These are phyloP conservation scores for Lepus europaeus DNA, from an alignment of 2,113 vertebrate species.

Conservation along the genomic window DNA sequence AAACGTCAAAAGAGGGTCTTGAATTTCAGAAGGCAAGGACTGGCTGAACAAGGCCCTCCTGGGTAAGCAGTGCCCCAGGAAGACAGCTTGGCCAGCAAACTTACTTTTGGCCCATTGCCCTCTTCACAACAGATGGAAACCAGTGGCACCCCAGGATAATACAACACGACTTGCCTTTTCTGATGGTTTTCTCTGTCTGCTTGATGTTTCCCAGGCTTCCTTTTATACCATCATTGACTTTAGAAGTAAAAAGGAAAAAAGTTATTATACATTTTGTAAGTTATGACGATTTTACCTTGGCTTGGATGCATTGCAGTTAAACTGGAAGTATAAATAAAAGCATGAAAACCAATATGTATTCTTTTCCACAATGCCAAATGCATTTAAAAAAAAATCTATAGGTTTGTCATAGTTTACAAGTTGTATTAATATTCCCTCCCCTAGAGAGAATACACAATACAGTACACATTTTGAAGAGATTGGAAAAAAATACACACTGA, in stretches of 20 bases:
- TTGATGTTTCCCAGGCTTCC: slow-evolving; percentile 6
- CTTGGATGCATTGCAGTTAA: neutral
- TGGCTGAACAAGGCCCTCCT: neutral
- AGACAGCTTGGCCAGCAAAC: neutral
- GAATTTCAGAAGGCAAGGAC: neutral
- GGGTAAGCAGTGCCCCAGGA: neutral
- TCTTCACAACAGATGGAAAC: neutral
- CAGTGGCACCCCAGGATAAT: slow-evolving; percentile 39
- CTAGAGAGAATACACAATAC: neutral
- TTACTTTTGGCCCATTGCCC: neutral
- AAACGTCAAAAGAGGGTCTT: neutral
- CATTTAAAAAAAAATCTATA: neutral
- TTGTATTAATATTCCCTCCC: neutral
- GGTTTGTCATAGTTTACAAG: neutral
- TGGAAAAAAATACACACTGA: slow-evolving; percentile 13
- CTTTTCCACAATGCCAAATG: slow-evolving; percentile 2
- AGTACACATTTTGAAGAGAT: neutral
- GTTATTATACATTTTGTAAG: neutral
- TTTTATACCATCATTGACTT: slow-evolving; percentile 7
- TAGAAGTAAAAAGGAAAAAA: slow-evolving; percentile 39
- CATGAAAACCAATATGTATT: neutral
- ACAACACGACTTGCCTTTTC: neutral
- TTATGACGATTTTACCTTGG: slow-evolving; percentile 43
- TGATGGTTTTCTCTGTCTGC: neutral
- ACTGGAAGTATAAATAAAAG: slow-evolving; percentile 23